Base-by-base conservation (phyloP, 2,888 invertebrate species). In the Dione juno region DNA sequence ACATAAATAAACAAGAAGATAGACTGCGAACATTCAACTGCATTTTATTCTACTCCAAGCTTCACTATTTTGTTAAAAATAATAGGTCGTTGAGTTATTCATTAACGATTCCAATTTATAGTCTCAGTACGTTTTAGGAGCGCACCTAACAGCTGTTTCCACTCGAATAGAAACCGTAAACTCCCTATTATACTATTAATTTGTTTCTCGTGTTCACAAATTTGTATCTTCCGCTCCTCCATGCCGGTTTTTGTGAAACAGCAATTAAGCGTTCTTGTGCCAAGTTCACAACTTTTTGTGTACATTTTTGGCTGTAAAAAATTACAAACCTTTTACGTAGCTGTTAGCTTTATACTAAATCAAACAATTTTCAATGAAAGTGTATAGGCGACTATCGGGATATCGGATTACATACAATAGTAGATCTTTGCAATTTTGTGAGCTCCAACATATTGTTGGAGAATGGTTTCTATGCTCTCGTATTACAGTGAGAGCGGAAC, bases 191-290 rank as follows among this genome's bases (percentile, higher is more conserved):
- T 77, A 67, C 74, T 78, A 83, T 84, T 91, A 92, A 93, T 92
- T 90, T 90, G 91, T 88, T 90, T 90, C 83, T 87, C 82, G 83
- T 90, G 91, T 89, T 88, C 86, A 81, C 85, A 80, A 88, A 92
- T 93, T 90, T 88, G 89, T 90, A 85, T 81, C 84, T 87, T 87
- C 88, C 88, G 86, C 81, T 84, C 85, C 85, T 84, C 82, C 81
- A 65, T 59, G 52, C 73, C 21, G 59, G 70, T 75, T 76, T 78
- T 78, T 77, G 74, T 77, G 74, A 54, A 68, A 66, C 65, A 70
- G 68, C 74, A 70, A 74, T 74, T 74, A 72, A 74, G 66, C 69
- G 66, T 59, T 74, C 66, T 58, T 68, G 67, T 43, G 66, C 54
- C 50, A 70, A 67, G 72, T 71, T 71, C 72, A 75, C 71, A 69